A percentile compares a stretch with the other conserved stretches of the same genome.
phyloP scores from a whole-genome alignment of 2,797 vertebrate species.

The Etheostoma perlongum region DNA sequence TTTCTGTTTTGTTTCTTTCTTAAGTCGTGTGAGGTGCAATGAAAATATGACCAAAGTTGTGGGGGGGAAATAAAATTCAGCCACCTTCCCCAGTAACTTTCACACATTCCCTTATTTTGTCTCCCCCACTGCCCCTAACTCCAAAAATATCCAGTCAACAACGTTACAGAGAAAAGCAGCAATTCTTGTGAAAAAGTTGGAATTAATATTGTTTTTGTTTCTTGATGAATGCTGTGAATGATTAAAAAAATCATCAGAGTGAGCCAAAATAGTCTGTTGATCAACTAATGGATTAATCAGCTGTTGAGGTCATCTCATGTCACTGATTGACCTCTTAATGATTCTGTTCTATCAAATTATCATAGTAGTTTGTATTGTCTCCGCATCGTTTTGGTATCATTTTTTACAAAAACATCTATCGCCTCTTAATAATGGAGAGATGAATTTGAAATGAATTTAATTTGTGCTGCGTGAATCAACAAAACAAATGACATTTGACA shows the following conservation, averaged over 20 bases:
- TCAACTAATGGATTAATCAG: neutral
- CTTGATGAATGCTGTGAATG: neutral
- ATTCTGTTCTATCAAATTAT: neutral
- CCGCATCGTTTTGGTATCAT: neutral
- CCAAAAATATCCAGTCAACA: neutral
- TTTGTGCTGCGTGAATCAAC: neutral
- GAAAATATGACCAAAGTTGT: neutral
- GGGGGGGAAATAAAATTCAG: neutral
- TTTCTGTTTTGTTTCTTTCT: neutral
- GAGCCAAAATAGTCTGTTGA: neutral
- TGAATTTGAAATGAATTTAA: neutral
- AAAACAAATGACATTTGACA: slow-evolving; percentile 8
- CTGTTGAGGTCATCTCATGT: neutral
- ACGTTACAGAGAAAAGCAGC: neutral
- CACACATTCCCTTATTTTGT: neutral
- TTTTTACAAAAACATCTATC: neutral
- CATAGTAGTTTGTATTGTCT: neutral
- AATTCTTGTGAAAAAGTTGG: neutral
- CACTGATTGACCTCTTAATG: neutral
- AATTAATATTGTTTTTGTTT: neutral
- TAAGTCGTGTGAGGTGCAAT: neutral
- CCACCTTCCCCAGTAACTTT: neutral
- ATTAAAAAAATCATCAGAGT: neutral
- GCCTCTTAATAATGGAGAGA: neutral
- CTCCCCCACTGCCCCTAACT: no score